Conservation (phyloP, 2,888 invertebrate genomes). For the Mylabris sibirica region DNA sequence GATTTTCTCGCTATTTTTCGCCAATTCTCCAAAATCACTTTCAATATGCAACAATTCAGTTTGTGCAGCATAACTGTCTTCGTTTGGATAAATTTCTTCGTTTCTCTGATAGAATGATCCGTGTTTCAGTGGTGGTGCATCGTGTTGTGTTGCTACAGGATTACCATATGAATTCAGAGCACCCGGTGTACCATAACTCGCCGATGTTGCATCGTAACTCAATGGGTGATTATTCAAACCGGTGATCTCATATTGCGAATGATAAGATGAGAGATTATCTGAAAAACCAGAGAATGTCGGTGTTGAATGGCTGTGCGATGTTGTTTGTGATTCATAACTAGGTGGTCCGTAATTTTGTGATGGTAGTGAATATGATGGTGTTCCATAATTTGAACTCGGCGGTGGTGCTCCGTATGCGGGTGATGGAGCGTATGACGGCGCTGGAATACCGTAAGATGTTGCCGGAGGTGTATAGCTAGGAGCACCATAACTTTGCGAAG, state of each 20-base stretch:
- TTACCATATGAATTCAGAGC: conserved; percentile 53
- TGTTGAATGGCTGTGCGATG: conserved; percentile 30
- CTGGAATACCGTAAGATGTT: conserved; percentile 33
- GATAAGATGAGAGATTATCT: conserved; percentile 19
- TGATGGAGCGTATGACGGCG: conserved; percentile 14
- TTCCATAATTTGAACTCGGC: conserved; percentile 14
- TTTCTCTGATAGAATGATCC: conserved; percentile 15
- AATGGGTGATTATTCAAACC: conserved; percentile 42
- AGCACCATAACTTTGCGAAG: conserved; percentile 27
- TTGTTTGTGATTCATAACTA: conserved; percentile 33
- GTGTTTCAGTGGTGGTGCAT: conserved; percentile 21
- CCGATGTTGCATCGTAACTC: conserved; percentile 44
- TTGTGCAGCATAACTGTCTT: conserved; percentile 14
- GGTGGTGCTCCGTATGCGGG: conserved; percentile 27
- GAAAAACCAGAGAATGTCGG: conserved; percentile 30
- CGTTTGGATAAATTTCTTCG: conserved; percentile 15
- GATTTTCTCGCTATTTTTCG: neutral
- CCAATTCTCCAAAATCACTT: neutral
- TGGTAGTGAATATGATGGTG: conserved; percentile 27
- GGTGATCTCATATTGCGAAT: conserved; percentile 42
- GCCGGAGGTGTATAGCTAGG: conserved; percentile 31
- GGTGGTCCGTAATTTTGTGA: conserved; percentile 26
- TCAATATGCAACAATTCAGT: neutral
- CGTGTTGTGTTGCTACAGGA: conserved; percentile 37
- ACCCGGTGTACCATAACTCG: conserved; percentile 52